Conservation (phyloP, 2,113 vertebrate species). For the Pomatorhinus ruficollis region DNA sequence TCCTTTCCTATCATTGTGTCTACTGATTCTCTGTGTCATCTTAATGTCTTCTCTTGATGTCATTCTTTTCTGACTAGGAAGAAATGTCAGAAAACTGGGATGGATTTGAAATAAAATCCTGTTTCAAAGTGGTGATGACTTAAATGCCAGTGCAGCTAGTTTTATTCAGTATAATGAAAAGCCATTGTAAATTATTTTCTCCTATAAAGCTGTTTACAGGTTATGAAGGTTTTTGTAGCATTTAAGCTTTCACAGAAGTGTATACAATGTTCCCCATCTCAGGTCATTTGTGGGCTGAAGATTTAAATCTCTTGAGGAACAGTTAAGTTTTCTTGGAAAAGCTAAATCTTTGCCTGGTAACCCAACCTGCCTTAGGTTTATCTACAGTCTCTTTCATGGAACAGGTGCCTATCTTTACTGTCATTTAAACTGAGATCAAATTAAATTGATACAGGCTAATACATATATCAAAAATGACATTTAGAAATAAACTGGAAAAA, state of each 20-base stretch:
- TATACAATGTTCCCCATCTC: neutral
- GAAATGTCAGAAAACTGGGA: neutral
- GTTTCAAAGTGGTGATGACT: neutral
- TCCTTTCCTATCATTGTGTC: neutral
- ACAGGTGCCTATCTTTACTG: neutral
- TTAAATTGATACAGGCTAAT: neutral
- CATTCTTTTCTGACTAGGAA: neutral
- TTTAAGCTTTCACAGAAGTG: neutral
- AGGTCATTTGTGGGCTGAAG: neutral
- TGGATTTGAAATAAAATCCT: neutral
- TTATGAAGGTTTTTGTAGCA: rapidly evolving
- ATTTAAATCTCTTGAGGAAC: neutral
- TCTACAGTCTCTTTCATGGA: neutral
- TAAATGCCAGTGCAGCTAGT: neutral
- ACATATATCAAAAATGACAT: neutral
- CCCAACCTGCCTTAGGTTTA: neutral
- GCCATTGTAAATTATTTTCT: neutral
- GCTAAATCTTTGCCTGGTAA: neutral
- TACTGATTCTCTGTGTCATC: neutral
- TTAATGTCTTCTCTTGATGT: neutral
- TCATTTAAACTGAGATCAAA: neutral
- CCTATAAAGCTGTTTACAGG: neutral
- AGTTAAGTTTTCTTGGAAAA: neutral
- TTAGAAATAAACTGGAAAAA: neutral
- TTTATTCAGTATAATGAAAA: neutral